These are phyloP conservation scores for Ennomos fuscantarius DNA, from an alignment of 2,888 invertebrate species.

Conservation along the genomic window DNA sequence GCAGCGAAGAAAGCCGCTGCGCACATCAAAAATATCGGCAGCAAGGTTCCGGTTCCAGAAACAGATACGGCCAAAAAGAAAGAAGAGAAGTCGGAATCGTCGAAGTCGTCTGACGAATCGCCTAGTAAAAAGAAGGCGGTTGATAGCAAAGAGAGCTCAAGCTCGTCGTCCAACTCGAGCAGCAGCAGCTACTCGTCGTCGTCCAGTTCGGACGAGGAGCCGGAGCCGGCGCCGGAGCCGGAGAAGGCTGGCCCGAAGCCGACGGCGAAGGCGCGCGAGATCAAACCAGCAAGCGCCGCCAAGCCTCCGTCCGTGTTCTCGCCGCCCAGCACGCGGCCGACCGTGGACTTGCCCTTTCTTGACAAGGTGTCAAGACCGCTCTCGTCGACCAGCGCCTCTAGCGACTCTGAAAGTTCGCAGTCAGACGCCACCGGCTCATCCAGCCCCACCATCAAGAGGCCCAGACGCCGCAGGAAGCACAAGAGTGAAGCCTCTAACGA, in stretches of 20 bases:
- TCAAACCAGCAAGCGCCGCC: conserved; percentile 61
- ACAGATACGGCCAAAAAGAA: conserved; percentile 71
- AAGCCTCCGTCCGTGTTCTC: conserved; percentile 74
- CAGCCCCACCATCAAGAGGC: conserved; percentile 74
- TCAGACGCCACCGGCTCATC: conserved; percentile 70
- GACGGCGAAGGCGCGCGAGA: conserved; percentile 74
- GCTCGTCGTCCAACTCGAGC: conserved; percentile 83
- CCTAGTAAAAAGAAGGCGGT: conserved; percentile 57
- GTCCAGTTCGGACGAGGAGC: conserved; percentile 86
- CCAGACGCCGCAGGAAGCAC: conserved; percentile 71
- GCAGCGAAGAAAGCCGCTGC: conserved; percentile 97
- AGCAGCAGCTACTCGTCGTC: conserved; percentile 85
- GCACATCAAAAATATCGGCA: conserved; percentile 92
- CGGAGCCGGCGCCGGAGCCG: conserved; percentile 5
- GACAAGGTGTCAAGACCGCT: conserved; percentile 90
- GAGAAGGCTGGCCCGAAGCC: conserved; percentile 52
- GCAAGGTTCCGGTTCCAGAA: conserved; percentile 72
- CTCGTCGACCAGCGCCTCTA: conserved; percentile 86
- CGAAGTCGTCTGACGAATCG: conserved; percentile 68
- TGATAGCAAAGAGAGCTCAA: conserved; percentile 71
- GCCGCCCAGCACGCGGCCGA: conserved; percentile 77
- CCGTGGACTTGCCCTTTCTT: conserved; percentile 91
- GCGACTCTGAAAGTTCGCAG: conserved; percentile 84
- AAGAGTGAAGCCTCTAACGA: conserved; percentile 67
- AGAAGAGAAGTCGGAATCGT: conserved; percentile 59